Evolutionary conservation across 2,797 vertebrate species (phyloP).

Genomic region (Acrocephalus scirpaceus): DNA sequence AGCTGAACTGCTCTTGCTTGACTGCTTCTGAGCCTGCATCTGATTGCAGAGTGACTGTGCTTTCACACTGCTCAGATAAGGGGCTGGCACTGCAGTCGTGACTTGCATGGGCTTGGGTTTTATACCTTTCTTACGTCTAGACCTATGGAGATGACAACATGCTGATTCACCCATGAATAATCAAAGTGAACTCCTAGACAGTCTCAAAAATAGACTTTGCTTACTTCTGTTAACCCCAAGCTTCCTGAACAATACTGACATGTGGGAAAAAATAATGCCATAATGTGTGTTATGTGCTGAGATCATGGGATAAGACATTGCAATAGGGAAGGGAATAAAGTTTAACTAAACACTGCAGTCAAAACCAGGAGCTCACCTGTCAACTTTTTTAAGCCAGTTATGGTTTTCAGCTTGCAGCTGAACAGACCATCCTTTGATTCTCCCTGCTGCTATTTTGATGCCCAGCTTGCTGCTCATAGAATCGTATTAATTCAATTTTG

Average conservation of each 20-base stretch:
- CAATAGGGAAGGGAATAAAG: neutral
- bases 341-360: neutral
- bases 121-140: neutral
- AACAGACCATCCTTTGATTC: neutral
- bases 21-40: conserved; percentile 26
- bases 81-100: conserved; percentile 15
- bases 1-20: conserved; percentile 53
- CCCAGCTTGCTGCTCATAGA: neutral
- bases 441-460: neutral
- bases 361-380: neutral
- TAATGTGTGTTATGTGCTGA: neutral
- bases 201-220: neutral
- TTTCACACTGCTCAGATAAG: conserved; percentile 21
- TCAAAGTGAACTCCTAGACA: neutral
- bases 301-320: neutral
- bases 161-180: conserved; percentile 60
- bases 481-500: neutral
- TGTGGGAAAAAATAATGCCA: neutral
- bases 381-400: neutral
- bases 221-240: neutral
- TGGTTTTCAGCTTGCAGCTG: neutral
- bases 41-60: conserved; percentile 14
- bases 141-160: neutral
- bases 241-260: neutral
- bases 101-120: neutral